phyloP scores from a whole-genome alignment of 2,888 invertebrate species.

The Xanthia togata region DNA sequence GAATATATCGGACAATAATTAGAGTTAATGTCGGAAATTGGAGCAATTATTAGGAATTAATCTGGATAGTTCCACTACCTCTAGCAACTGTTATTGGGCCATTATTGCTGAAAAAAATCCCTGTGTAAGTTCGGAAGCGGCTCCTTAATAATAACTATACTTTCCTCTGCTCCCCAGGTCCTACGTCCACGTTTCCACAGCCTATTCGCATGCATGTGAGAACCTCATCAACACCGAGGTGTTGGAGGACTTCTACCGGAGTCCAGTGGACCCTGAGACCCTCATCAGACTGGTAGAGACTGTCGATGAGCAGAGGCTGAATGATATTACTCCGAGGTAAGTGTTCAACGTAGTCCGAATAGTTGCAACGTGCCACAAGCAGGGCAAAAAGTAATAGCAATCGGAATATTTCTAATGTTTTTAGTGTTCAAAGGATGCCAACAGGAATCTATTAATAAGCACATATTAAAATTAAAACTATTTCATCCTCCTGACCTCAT shows the following conservation, averaged over 20 bases:
- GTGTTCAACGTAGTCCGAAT: background rate
- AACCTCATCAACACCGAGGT: slow-evolving; percentile 25
- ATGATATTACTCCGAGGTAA: slow-evolving; percentile 37
- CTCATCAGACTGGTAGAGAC: slow-evolving; percentile 34
- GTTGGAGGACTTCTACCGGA: slow-evolving; percentile 42
- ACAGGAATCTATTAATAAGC: background rate
- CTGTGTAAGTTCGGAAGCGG: background rate
- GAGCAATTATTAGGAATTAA: background rate
- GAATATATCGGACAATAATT: background rate
- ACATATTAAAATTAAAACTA: background rate
- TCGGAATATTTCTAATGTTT: background rate
- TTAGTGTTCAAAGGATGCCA: background rate
- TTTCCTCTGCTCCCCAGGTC: slow-evolving; percentile 20
- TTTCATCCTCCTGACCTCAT: background rate
- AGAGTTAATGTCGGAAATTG: background rate
- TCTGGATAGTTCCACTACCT: background rate
- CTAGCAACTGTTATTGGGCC: background rate
- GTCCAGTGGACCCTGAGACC: slow-evolving; percentile 34
- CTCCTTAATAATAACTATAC: background rate
- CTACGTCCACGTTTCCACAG: slow-evolving; percentile 45
- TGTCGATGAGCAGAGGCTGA: slow-evolving; percentile 21
- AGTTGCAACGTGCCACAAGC: background rate
- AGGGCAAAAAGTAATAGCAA: background rate
- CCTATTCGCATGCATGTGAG: slow-evolving; percentile 42
- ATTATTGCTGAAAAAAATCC: background rate